Base-by-base conservation (phyloP, 1,140 invertebrate genomes). In the Bilobella aurantiaca region DNA sequence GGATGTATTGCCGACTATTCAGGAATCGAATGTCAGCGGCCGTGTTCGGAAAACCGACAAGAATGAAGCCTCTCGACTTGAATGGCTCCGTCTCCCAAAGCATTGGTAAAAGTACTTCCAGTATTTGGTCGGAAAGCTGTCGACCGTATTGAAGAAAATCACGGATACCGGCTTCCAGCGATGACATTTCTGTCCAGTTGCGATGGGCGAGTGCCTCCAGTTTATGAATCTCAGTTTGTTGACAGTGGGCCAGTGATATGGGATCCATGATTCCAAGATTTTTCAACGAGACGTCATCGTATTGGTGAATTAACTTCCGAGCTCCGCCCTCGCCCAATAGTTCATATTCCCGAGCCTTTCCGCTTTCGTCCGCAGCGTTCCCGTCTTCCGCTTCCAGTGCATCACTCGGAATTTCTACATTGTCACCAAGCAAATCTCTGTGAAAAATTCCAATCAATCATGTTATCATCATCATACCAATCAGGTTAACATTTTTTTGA, bases 11-110 rank as follows among this genome's bases (percentile, higher is more conserved):
- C 27, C 31, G 56, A 1, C 25, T 29, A 14, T 47, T 18, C 21
- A 71, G n/a, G 27, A 64, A 71, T 32, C 65, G 14, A 37, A 62
- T 8, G 63, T 71, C 70, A n/a, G 62, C 46, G 5, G 29, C 32
- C 31, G 70, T 67, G 34, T 64, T 69, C 12, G 70, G 70, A 63
- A 71, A 71, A 2, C 70, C 70, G 2, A 68, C 67, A 0, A 71
- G 62, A 32, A 71, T 66, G 42, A 71, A 71, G 16, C 70, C 70
- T n/a, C 32, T 56, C 14, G 49, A 46, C 27, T 53, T 67, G 53
- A 69, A 71, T 0, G 70, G 70, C 34, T 62, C 58, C 27, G 68
- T 49, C 8, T 46, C 47, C 64, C 64, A 71, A 2, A 71, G 60
- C 1, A 57, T 61, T 2, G 58, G 18, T 25, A 71, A 46, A 32